A percentile compares a stretch with the other conserved stretches of the same genome.
Evolutionary conservation across 2,888 invertebrate species (phyloP).

Genomic region (Eupithecia inturbata): DNA sequence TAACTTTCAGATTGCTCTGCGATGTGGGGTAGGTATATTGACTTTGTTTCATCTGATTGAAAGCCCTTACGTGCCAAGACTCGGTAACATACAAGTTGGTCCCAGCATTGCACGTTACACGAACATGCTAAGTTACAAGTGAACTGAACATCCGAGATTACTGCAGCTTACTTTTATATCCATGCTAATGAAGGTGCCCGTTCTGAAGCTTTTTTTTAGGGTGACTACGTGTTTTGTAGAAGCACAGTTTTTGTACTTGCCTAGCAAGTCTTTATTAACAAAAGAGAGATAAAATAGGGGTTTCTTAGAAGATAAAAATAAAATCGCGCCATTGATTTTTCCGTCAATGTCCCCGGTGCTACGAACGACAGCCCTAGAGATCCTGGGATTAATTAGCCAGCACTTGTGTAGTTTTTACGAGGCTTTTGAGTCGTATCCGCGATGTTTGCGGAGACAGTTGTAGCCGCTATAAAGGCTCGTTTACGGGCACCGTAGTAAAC

Average conservation of each 20-base stretch:
- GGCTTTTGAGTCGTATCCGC: constrained; percentile 54
- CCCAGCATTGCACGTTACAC: constrained; percentile 9
- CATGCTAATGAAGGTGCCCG: constrained; percentile 40
- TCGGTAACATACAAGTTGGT: constrained; percentile 30
- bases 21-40: constrained; percentile 30
- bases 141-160: constrained; percentile 32
- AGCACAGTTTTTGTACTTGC: constrained; percentile 7
- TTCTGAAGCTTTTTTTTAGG: constrained; percentile 34
- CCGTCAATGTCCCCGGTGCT: constrained; percentile 17
- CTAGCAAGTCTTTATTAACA: constrained; percentile 1
- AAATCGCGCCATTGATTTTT: constrained; percentile 17
- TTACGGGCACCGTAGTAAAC: constrained; percentile 65
- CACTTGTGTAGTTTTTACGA: constrained; percentile 69
- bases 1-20: constrained; percentile 19
- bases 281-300: not conserved
- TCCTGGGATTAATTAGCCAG: constrained; percentile 66
- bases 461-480: constrained; percentile 64
- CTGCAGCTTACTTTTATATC: constrained; percentile 32
- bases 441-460: constrained; percentile 61
- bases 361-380: constrained; percentile 43
- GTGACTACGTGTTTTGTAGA: constrained; percentile 21
- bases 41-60: constrained; percentile 46
- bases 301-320: constrained; percentile 4
- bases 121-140: constrained; percentile 29
- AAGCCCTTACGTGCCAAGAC: constrained; percentile 42